These are phyloP conservation scores for Amblyteles armatorius DNA, from an alignment of 2,888 invertebrate genomes.

Conservation along the genomic window DNA sequence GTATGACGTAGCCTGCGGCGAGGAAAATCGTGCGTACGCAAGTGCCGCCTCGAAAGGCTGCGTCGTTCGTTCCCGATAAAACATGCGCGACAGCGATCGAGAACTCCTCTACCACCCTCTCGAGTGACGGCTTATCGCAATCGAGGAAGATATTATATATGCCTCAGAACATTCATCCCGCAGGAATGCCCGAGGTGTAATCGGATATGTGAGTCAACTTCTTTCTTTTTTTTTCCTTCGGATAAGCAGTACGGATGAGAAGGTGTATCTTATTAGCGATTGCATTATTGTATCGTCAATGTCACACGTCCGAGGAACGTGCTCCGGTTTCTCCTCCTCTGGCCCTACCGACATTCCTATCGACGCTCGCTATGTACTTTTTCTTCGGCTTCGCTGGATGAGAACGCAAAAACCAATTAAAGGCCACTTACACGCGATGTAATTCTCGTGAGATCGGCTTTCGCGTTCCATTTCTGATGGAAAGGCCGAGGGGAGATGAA, in stretches of 20 bases:
- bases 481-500: conserved; percentile 42
- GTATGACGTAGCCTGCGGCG: not conserved
- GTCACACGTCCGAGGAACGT: not conserved
- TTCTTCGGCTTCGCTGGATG: conserved; percentile 27
- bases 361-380: not conserved
- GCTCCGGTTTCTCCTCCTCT: not conserved
- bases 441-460: conserved; percentile 76
- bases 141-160: conserved; percentile 31
- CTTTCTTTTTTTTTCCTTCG: not conserved
- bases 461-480: conserved; percentile 72
- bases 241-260: not conserved
- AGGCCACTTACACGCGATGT: conserved; percentile 81
- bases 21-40: conserved; percentile 24
- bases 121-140: conserved; percentile 1
- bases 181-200: conserved; percentile 20
- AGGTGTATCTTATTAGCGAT: conserved; percentile 16
- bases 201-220: conserved; percentile 8
- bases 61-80: conserved; percentile 32
- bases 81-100: conserved; percentile 31
- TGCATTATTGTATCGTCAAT: conserved; percentile 11
- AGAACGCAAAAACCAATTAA: conserved; percentile 78
- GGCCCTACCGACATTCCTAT: not conserved
- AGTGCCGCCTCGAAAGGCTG: not conserved
- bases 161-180: conserved; percentile 4
- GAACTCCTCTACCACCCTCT: not conserved